Conservation (phyloP, 2,113 vertebrate genomes). For the Rynchops niger region DNA sequence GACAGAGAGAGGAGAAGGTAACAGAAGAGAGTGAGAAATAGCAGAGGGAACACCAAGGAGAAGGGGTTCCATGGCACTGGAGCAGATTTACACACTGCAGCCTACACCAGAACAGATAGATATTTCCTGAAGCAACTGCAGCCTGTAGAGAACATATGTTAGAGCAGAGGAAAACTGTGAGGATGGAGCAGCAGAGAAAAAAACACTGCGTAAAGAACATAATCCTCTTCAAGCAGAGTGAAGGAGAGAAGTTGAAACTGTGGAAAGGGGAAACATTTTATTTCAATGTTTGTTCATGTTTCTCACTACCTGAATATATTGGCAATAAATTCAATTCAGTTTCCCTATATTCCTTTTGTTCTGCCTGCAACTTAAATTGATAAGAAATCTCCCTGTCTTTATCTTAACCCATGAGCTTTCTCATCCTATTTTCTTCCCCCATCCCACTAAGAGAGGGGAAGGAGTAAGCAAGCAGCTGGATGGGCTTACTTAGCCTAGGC, state of each 20-base stretch:
- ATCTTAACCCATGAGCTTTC: neutral
- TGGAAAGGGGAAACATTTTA: neutral
- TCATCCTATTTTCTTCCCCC: neutral
- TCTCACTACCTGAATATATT: neutral
- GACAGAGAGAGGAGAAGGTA: neutral
- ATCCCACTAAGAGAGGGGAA: neutral
- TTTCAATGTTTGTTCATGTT: neutral
- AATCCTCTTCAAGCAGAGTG: neutral
- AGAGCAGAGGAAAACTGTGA: neutral
- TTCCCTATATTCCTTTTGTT: neutral
- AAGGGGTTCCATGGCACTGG: accelerated
- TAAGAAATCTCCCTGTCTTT: neutral
- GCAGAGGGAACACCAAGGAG: neutral
- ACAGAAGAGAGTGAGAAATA: neutral
- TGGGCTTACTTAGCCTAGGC: too few relatives aligned
- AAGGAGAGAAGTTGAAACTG: neutral
- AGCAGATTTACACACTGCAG: neutral
- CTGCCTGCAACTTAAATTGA: neutral
- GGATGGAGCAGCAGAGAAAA: neutral
- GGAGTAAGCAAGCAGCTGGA: neutral
- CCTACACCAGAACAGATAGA: neutral
- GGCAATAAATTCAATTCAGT: neutral
- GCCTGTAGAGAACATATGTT: accelerated
- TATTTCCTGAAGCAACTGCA: neutral
- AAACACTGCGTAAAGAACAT: neutral